Conservation (phyloP, 2,888 invertebrate species). For the Endotricha flammealis region DNA sequence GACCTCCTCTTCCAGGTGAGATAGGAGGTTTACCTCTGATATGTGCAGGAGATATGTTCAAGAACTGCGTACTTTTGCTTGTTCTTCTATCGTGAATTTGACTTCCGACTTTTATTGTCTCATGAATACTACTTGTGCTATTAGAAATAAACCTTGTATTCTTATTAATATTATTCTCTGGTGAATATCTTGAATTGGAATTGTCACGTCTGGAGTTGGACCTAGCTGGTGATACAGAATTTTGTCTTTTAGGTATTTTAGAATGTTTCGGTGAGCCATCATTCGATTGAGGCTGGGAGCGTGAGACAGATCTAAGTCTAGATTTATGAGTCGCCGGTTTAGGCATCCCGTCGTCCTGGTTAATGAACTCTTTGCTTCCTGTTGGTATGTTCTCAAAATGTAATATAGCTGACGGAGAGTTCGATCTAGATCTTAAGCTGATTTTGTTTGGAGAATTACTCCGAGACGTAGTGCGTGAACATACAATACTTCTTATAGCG, state of each 20-base stretch:
- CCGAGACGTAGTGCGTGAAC: slow-evolving; percentile 51
- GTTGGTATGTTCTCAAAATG: slow-evolving; percentile 46
- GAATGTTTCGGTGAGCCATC: slow-evolving; percentile 70
- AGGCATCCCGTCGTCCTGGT: slow-evolving; percentile 39
- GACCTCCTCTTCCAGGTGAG: slow-evolving; percentile 65
- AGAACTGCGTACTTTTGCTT: slow-evolving; percentile 63
- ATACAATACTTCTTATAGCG: slow-evolving; percentile 36
- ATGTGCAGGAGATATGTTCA: slow-evolving; percentile 51
- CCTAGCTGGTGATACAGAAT: slow-evolving; percentile 63
- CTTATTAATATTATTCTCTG: slow-evolving; percentile 45
- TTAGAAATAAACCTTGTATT: slow-evolving; percentile 66
- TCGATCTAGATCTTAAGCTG: slow-evolving; percentile 60
- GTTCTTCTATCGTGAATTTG: slow-evolving; percentile 57
- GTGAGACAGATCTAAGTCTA: slow-evolving; percentile 52
- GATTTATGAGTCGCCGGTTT: slow-evolving; percentile 57
- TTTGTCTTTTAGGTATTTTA: slow-evolving; percentile 69
- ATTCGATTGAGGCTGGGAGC: slow-evolving; percentile 67
- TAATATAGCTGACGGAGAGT: slow-evolving; percentile 59
- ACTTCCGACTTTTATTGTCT: slow-evolving; percentile 61
- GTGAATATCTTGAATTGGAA: slow-evolving; percentile 35
- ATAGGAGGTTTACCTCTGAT: slow-evolving; percentile 72
- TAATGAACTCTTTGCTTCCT: slow-evolving; percentile 43
- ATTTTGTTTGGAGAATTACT: slow-evolving; percentile 63
- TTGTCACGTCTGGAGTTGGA: slow-evolving; percentile 31
- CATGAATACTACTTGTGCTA: slow-evolving; percentile 71